Evolutionary conservation across 2,113 vertebrate species (phyloP).

Genomic region (Oxygymnocypris stewartii): DNA sequence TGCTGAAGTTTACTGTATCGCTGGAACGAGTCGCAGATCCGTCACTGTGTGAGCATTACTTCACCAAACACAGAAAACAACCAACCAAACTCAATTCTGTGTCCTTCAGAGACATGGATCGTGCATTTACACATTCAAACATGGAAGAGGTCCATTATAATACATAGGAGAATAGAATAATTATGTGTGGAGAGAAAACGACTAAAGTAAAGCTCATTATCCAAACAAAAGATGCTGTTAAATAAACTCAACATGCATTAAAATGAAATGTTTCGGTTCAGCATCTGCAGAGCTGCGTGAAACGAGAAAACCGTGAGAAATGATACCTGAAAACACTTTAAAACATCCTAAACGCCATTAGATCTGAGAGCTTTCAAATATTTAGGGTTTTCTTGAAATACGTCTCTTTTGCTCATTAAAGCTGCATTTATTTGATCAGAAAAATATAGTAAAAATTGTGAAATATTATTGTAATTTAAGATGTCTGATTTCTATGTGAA

Average conservation of each 20-base stretch:
- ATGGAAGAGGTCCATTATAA: not conserved
- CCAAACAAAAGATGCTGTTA: slow-evolving; percentile 28
- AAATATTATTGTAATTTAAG: no score
- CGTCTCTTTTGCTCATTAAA: not conserved
- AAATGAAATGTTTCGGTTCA: no score
- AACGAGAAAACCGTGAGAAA: not conserved
- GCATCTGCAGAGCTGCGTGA: no score
- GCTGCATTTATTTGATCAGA: not conserved
- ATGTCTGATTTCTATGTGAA: no score
- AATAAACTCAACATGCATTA: slow-evolving; percentile 13
- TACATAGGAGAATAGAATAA: slow-evolving; percentile 20
- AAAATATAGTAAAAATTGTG: not conserved
- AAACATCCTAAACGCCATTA: no score
- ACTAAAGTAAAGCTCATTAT: not conserved
- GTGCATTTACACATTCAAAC: no score
- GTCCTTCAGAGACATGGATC: no score
- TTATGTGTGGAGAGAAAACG: slow-evolving; percentile 2
- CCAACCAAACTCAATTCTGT: no score
- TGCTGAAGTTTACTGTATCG: slow-evolving; percentile 67
- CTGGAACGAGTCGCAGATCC: not conserved
- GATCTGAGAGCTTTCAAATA: no score
- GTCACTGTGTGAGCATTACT: not conserved
- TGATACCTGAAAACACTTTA: not conserved
- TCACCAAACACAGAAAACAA: no score
- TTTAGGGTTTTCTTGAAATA: not conserved